These are phyloP conservation scores for Eurypyga helias DNA, from an alignment of 2,113 vertebrate species.

Conservation along the genomic window DNA sequence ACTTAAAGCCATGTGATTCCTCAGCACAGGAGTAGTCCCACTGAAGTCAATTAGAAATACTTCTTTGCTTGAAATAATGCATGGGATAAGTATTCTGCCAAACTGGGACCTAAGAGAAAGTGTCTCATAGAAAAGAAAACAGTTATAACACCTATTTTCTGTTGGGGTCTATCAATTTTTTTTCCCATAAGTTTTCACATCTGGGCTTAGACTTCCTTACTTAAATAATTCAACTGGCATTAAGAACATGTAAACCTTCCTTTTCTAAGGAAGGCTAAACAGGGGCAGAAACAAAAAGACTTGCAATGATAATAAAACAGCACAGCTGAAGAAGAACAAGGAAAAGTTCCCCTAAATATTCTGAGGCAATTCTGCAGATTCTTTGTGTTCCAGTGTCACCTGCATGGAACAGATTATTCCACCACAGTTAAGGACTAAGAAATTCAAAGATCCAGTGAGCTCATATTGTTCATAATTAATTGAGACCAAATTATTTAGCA, in stretches of 20 bases:
- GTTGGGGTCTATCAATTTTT: background rate
- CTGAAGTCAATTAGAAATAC: constrained; percentile 23
- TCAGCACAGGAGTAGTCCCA: background rate
- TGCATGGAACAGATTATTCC: background rate
- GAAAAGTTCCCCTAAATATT: background rate
- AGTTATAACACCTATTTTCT: constrained; percentile 30
- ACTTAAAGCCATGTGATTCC: constrained; percentile 5
- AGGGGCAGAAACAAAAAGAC: background rate
- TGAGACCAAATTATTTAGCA: background rate
- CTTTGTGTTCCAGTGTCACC: background rate
- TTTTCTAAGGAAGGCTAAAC: background rate
- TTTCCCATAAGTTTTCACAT: constrained; percentile 9
- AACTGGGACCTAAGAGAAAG: background rate
- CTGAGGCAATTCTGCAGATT: background rate
- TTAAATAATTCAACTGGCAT: background rate
- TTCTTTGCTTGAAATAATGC: background rate
- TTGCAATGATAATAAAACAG: background rate
- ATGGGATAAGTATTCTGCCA: background rate
- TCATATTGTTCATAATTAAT: background rate
- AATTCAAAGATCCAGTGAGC: background rate
- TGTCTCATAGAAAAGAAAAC: constrained; percentile 35
- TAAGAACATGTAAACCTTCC: background rate
- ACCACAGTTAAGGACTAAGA: background rate
- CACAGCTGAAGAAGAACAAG: background rate
- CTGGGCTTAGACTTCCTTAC: background rate